Evolutionary conservation across 2,113 vertebrate species (phyloP), one percentile per base, ranked within the genome.

Genomic region (Calonectris borealis): DNA sequence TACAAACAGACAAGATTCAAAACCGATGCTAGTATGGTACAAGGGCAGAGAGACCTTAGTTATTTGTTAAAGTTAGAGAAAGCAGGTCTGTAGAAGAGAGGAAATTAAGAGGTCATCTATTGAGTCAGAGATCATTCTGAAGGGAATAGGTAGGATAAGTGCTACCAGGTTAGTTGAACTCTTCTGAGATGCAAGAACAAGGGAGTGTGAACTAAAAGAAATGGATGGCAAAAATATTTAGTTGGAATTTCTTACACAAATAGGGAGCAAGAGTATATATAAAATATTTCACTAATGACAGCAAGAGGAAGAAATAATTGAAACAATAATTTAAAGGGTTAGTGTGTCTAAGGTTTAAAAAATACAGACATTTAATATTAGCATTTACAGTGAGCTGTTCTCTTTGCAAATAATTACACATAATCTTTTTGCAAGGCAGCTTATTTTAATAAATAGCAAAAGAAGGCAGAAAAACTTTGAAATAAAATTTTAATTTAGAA

Each of bases 81-180:
- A 95, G 72, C 69, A 82, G 49, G 34, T 86, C 88, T 92, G 66
- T 55, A 82, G 75, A 93, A 83, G n/a, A 91, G 58, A 57, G 48
- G 73, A 93, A 93, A 91, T 89, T 48, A 89, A 77, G 77, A 86
- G 44, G 64, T 89, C 32, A 26, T 81, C 64, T 96, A n/a, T 5
- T 38, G 72, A 91, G 72, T 62, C 58, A 64, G 58, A 94, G 57
- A 70, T 25, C 80, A 92, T 88, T 89, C 89, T 62, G 46, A 77
- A 62, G 88, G 83, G 89, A 96, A 83, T 34, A 64, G 87, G 24
- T n/a, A 89, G 90, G 70, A 85, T 88, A 91, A 97, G 96, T 69
- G 40, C 57, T 94, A 70, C 89, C 54, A 80, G 55, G 62, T 49
- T 83, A 51, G 46, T 2, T 77, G 36, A 90, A 83, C 54, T 83